Base-by-base conservation (phyloP, 2,113 vertebrate species). In the Chitala chitala region DNA sequence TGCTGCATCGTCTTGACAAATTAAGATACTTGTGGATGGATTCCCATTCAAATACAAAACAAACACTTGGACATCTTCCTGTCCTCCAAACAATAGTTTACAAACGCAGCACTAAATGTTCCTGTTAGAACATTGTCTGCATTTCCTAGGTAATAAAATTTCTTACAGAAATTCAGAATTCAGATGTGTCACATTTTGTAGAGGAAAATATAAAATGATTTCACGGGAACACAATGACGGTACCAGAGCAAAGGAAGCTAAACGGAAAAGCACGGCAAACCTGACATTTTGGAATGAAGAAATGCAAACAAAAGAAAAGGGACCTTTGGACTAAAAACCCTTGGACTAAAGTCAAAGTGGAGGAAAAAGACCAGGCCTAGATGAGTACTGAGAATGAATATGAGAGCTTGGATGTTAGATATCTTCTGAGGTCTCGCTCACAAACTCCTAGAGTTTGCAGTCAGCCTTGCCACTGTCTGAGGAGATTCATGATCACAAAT, bases 1-100 rank as follows among this genome's bases (percentile, higher is more conserved):
- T 36, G 59, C n/a, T 17, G 38, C 38, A 17, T n/a, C 17, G 15
- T 38, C 33, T 9, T 63, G n/a, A 33, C 33, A 63, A 63, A 63
- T 33, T 20, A 38, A 29, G 2, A 38, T 3, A 1, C 13, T 59
- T 33, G 13, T 31, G 26, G 5, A 33, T 24, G 56, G 33, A 15
- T 59, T 50, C 59, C 71, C 20, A 29, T 42, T 73, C 59, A 55
- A 70, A 44, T 48, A 33, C 63, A 61, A 40, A 71, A 56, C 55
- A 63, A 63, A 36, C 59, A 63, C 10, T 4, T 2, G 7, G 29
- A 63, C 29, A 20, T 38, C n/a, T 77, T 59, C 73, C 38, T 71
- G 72, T 76, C 48, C 59, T 20, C 59, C 59, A n/a, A n/a, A n/a
- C n/a, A n/a, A n/a, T n/a, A n/a, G n/a, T n/a, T 63, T 63, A 9